phyloP scores from a whole-genome alignment of 2,113 vertebrate species.

The Hassar affinis region DNA sequence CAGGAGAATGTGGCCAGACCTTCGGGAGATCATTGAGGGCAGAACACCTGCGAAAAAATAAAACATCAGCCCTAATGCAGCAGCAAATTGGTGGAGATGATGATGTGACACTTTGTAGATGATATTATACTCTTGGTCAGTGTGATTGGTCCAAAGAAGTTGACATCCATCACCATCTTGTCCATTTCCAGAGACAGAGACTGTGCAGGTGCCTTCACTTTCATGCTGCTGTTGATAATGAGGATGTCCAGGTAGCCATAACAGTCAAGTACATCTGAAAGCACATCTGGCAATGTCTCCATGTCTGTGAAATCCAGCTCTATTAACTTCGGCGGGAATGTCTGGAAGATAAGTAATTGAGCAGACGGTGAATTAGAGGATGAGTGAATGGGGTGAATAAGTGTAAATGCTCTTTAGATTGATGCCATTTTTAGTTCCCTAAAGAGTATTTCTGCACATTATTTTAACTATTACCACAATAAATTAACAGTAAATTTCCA shows the following conservation, averaged over 20 bases:
- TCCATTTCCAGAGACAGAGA: conserved; percentile 86
- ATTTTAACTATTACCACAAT: background rate
- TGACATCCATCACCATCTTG: conserved; percentile 90
- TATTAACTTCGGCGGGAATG: conserved; percentile 86
- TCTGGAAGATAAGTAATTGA: conserved; percentile 67
- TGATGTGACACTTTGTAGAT: background rate
- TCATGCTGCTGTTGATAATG: conserved; percentile 90
- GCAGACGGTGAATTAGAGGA: background rate
- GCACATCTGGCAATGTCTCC: conserved; percentile 76
- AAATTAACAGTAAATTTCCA: background rate
- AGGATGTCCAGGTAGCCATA: conserved; percentile 90
- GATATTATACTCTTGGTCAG: conserved; percentile 84
- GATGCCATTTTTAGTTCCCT: background rate
- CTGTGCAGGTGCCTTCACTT: conserved; percentile 86
- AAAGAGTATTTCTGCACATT: background rate
- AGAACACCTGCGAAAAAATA: conserved; percentile 78
- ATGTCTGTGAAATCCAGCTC: conserved; percentile 86
- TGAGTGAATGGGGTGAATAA: too few species aligned
- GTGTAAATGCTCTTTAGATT: background rate
- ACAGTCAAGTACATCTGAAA: conserved; percentile 84
- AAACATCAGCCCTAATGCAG: background rate
- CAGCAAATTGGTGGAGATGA: background rate
- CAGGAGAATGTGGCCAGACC: conserved; percentile 85
- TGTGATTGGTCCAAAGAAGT: conserved; percentile 92
- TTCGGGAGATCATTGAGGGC: conserved; percentile 88